Conservation (phyloP, 2,797 vertebrate genomes). For the Enteromius treurensis region DNA sequence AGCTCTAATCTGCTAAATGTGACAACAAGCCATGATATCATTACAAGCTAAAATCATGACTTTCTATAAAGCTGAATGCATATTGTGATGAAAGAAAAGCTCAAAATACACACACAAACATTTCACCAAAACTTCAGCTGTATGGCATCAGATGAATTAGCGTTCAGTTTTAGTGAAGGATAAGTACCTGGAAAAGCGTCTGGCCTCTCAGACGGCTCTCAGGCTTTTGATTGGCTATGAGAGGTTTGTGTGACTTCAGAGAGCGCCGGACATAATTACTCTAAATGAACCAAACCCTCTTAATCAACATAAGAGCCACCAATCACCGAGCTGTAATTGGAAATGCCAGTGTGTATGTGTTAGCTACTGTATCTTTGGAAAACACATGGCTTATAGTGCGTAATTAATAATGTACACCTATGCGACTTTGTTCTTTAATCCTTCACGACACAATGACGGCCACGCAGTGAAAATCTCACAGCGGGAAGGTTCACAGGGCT, state of each 20-base stretch:
- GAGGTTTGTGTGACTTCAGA: conserved; percentile 13
- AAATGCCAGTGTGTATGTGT: background rate
- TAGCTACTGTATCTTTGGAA: conserved; percentile 15
- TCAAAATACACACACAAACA: background rate
- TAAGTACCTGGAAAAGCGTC: background rate
- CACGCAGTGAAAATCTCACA: conserved; percentile 20
- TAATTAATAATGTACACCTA: conserved; percentile 37
- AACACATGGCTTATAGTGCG: conserved; percentile 18
- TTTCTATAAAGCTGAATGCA: background rate
- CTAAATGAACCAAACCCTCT: conserved; percentile 36
- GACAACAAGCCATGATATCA: background rate
- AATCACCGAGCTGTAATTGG: conserved; percentile 41
- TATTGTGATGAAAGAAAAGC: background rate
- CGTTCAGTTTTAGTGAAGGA: background rate
- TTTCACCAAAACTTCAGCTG: conserved; percentile 1
- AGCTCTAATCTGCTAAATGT: background rate
- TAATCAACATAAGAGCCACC: conserved; percentile 11
- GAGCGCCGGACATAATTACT: conserved; percentile 27
- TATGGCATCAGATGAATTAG: background rate
- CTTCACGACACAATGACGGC: conserved; percentile 18
- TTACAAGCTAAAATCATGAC: background rate
- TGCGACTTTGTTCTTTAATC: conserved; percentile 29
- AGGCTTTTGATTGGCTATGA: conserved; percentile 38
- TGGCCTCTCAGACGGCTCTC: conserved; percentile 11
- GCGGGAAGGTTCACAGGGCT: conserved; percentile 30